These are phyloP conservation scores for Hestina assimilis DNA, from an alignment of 1,140 invertebrate species.

Conservation along the genomic window DNA sequence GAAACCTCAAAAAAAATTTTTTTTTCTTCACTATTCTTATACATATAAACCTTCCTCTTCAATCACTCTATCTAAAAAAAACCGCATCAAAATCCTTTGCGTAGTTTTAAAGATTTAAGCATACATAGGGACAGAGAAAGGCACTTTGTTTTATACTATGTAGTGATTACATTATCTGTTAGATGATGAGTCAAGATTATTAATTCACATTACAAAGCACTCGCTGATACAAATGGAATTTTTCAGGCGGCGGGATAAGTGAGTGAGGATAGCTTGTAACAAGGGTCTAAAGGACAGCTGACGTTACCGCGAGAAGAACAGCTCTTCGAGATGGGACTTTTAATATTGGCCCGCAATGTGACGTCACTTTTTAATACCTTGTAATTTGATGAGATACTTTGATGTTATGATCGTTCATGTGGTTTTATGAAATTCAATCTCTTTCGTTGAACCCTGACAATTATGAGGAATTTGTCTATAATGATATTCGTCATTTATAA, in stretches of 20 bases:
- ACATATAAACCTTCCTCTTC: too few relatives aligned
- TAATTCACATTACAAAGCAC: constrained; percentile 11
- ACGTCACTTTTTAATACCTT: constrained; percentile 19
- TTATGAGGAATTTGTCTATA: not conserved
- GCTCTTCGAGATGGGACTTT: constrained; percentile 24
- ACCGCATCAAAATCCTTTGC: too few relatives aligned
- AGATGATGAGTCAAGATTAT: too few relatives aligned
- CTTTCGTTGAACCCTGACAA: not conserved
- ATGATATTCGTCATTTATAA: not conserved
- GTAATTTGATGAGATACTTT: constrained; percentile 29
- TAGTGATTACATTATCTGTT: too few relatives aligned
- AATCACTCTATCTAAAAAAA: too few relatives aligned
- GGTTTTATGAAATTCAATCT: not conserved
- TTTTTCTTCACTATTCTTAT: too few relatives aligned
- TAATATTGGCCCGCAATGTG: constrained; percentile 28
- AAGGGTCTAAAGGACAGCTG: constrained; percentile 13
- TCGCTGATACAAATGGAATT: constrained; percentile 13
- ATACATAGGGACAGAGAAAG: too few relatives aligned
- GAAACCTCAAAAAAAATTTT: too few relatives aligned
- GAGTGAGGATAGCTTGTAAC: constrained; percentile 13
- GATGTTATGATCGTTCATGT: constrained; percentile 8
- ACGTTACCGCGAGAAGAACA: constrained; percentile 17
- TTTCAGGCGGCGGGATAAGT: constrained; percentile 4
- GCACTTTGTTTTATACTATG: too few relatives aligned
- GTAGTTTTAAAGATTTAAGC: too few relatives aligned